Conservation (phyloP, 2,113 vertebrate species). For the Lynx canadensis region DNA sequence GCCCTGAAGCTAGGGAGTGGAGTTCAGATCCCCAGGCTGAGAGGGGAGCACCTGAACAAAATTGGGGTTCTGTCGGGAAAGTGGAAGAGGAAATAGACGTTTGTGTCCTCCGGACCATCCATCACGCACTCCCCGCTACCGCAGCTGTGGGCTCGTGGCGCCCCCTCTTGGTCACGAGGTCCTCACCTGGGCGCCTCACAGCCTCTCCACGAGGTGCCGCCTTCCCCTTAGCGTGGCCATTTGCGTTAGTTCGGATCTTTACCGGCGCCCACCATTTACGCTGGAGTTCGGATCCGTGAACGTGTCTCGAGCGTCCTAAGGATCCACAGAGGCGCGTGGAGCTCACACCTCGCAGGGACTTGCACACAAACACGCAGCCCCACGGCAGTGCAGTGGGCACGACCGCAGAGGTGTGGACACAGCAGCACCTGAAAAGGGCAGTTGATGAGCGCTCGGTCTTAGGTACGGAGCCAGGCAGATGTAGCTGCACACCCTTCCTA, state of each 20-base stretch:
- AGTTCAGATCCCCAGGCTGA: neutral
- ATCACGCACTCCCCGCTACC: no score
- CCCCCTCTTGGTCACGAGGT: neutral
- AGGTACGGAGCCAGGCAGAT: neutral
- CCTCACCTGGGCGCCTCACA: neutral
- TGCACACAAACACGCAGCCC: rapidly evolving
- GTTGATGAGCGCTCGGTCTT: neutral
- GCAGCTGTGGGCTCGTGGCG: neutral
- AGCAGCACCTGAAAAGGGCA: neutral
- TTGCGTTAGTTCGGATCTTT: neutral
- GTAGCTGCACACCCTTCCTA: neutral
- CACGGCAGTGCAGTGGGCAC: rapidly evolving
- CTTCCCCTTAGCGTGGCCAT: neutral
- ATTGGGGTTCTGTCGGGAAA: neutral
- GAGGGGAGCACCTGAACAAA: neutral
- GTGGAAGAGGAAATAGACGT: neutral
- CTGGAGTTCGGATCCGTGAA: neutral
- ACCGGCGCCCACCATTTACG: neutral
- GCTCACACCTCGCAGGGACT: neutral
- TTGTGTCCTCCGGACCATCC: neutral
- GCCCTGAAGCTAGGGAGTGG: no score
- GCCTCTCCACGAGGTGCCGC: neutral
- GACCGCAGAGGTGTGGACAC: no score
- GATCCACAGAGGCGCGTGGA: neutral
- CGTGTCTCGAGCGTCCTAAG: neutral